Evolutionary conservation across 2,113 vertebrate genomes (phyloP).

Genomic region (Macroglossus sobrinus): DNA sequence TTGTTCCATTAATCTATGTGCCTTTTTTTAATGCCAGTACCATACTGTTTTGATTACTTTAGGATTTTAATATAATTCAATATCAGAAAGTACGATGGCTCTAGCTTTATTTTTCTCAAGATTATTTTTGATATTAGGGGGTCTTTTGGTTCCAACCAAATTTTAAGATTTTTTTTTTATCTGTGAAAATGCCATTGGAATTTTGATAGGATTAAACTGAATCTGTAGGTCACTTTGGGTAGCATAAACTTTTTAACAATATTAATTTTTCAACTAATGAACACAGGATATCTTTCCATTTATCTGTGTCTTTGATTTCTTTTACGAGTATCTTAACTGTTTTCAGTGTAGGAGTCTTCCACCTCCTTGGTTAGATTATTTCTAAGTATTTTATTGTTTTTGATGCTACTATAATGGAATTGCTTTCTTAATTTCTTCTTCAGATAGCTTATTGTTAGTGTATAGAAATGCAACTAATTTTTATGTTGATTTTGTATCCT

Average conservation of each 20-base stretch:
- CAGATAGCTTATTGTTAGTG: not conserved
- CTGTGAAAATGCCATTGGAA: not conserved
- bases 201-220: not conserved
- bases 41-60: not conserved
- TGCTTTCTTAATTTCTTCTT: not conserved
- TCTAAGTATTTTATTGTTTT: not conserved
- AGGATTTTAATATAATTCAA: not conserved
- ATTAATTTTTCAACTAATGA: not conserved
- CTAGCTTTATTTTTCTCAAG: not conserved
- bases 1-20: not conserved
- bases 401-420: not conserved
- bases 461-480: not conserved
- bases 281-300: not conserved
- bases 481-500: not conserved
- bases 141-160: not conserved
- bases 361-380: not conserved
- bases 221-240: not conserved
- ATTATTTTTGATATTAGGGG: not conserved
- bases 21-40: not conserved
- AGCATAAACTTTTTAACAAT: not conserved
- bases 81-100: not conserved
- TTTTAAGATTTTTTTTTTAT: not conserved
- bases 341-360: not conserved
- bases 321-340: not conserved
- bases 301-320: not conserved